These are phyloP conservation scores for Dendrolimus kikuchii DNA, from an alignment of 1,140 invertebrate species.

Conservation along the genomic window DNA sequence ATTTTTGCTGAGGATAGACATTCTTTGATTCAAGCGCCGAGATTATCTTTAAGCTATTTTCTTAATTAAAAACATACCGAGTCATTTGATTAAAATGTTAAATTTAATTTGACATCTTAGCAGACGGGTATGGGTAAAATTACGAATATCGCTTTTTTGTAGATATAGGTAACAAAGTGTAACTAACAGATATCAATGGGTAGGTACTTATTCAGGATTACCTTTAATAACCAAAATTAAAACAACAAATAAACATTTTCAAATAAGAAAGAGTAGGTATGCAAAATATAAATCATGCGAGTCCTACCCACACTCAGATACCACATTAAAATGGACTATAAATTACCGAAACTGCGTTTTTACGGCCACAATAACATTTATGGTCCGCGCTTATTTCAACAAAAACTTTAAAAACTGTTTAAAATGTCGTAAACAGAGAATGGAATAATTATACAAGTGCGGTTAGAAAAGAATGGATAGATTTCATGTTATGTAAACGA, in stretches of 20 bases:
- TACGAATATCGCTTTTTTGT: constrained; percentile 5
- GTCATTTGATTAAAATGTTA: constrained; percentile 14
- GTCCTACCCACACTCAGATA: constrained; percentile 33
- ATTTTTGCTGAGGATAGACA: not conserved
- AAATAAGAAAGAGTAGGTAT: constrained; percentile 16
- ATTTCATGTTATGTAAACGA: constrained; percentile 23
- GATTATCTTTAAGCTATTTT: constrained; percentile 6
- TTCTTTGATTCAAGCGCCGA: constrained; percentile 2
- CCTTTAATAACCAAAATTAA: too few species aligned
- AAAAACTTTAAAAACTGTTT: constrained; percentile 58
- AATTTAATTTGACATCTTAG: constrained; percentile 8
- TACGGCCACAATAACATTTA: constrained; percentile 54
- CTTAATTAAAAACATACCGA: constrained; percentile 11
- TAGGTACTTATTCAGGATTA: too few species aligned
- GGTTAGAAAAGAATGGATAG: constrained; percentile 31
- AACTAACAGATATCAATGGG: too few species aligned
- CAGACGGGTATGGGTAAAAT: constrained; percentile 6
- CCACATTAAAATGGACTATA: constrained; percentile 42
- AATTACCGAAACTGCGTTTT: constrained; percentile 55
- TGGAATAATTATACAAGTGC: constrained; percentile 51
- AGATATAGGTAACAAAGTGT: not conserved
- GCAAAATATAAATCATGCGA: constrained; percentile 31
- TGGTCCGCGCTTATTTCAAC: constrained; percentile 49
- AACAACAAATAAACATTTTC: not conserved
- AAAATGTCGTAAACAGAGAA: constrained; percentile 58